Evolutionary conservation across 1,140 invertebrate species (phyloP), one percentile per base, ranked within the genome.

Genomic region (Trialeurodes vaporariorum): DNA sequence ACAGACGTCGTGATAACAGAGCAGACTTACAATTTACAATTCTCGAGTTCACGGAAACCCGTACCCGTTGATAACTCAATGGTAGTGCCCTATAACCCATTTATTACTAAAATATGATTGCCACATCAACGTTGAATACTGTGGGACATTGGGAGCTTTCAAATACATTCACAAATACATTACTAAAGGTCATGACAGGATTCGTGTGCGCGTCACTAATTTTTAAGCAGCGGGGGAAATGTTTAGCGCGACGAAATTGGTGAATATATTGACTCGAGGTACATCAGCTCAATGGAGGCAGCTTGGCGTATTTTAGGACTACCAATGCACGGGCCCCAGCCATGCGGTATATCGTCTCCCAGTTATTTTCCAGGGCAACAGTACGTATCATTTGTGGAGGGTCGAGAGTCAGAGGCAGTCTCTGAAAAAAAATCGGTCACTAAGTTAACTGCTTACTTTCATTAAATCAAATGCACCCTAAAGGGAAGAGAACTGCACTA

Each of bases 131-230:
- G 71, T 77, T 25, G 75, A 77, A 68, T 69, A 68, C 23, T 77
- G 73, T 61, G 75, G 74, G 70, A 78, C 76, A 1, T 70, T 79
- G 11, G 74, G 76, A 70, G 67, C 69, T 17, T 72, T 78, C 2
- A 79, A 78, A 69, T 79, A 78, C 64, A 72, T 79, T n/a, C 77
- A 71, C 65, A 80, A 79, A 71, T 81, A 78, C 74, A 72, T 81
- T 2, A 73, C 73, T 23, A 79, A 81, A 74, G 77, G 76, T 0
- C 72, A 74, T 23, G 67, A 68, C 9, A 23, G 27, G 17, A 49
- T 49, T 49, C 5, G 17, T 9, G 34, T 49, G n/a, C n/a, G n/a
- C n/a, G n/a, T n/a, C n/a, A n/a, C 17, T 49, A 5, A 49, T 9
- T 49, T 49, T 49, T 17, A 9, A 17, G 34, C 5, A 49, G 17